Evolutionary conservation across 2,113 vertebrate genomes (phyloP).

Genomic region (Panurus biarmicus): DNA sequence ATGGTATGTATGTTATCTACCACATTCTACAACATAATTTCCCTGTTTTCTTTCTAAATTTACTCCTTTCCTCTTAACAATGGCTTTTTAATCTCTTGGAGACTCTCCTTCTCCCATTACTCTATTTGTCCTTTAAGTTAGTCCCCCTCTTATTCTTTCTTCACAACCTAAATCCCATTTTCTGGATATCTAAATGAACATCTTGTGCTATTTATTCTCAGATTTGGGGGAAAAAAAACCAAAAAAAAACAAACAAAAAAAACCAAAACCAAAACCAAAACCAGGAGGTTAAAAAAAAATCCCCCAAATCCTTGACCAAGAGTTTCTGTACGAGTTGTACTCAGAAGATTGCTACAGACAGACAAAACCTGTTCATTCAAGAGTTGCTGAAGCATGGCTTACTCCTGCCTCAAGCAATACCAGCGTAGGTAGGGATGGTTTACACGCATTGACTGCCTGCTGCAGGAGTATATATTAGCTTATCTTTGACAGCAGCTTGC

Average conservation of each 20-base stretch:
- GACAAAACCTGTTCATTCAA: conserved; percentile 54
- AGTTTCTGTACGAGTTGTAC: background rate
- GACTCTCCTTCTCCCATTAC: background rate
- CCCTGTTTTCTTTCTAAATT: background rate
- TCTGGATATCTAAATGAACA: background rate
- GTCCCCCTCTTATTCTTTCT: background rate
- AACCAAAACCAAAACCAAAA: too few species aligned
- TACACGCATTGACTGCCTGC: background rate
- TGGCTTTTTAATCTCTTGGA: background rate
- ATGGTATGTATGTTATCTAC: background rate
- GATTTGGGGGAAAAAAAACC: background rate
- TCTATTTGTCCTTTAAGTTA: background rate
- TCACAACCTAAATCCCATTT: background rate
- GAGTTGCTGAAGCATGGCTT: conserved; percentile 42
- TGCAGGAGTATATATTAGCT: conserved; percentile 31
- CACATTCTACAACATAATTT: background rate
- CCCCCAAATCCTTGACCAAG: background rate
- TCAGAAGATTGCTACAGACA: conserved; percentile 21
- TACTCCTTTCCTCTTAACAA: background rate
- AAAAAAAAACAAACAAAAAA: too few species aligned
- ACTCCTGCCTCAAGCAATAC: conserved; percentile 46
- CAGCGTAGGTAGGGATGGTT: conserved; percentile 27
- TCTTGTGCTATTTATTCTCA: background rate
- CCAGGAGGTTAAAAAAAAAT: background rate
- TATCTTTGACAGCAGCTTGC: conserved; percentile 55